A percentile compares a stretch with the other conserved stretches of the same genome.
These are phyloP conservation scores for Pontoporia blainvillei DNA, from an alignment of 2,113 vertebrate genomes.

Conservation along the genomic window DNA sequence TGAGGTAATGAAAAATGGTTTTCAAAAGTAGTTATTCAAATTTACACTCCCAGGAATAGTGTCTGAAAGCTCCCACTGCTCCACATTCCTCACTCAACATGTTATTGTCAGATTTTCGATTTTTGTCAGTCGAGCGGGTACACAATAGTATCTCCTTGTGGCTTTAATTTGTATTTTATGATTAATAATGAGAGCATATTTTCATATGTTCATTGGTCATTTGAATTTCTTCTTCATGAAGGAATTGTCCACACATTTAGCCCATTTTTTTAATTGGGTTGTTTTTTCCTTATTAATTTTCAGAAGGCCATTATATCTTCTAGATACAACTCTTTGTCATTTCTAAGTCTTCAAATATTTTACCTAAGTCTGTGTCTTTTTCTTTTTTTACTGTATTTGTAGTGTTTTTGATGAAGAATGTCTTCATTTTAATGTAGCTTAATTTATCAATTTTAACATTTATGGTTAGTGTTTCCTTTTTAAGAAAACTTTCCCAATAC, in stretches of 20 bases:
- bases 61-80: not conserved
- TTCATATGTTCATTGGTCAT: not conserved
- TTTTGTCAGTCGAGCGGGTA: not conserved
- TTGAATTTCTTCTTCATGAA: not conserved
- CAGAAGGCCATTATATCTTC: not conserved
- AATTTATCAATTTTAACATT: constrained; percentile 27
- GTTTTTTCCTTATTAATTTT: not conserved
- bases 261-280: not conserved
- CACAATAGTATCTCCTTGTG: not conserved
- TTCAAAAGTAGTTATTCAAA: not conserved
- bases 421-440: not conserved
- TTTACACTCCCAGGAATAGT: not conserved
- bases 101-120: not conserved
- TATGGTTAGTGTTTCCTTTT: not conserved
- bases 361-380: not conserved
- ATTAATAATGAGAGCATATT: not conserved
- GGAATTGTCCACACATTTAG: not conserved
- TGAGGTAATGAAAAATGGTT: not conserved
- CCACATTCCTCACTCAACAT: not conserved
- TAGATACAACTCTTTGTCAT: not conserved
- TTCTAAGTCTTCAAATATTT: constrained; percentile 25
- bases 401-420: constrained; percentile 2
- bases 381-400: not conserved
- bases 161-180: not conserved
- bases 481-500: not conserved